A percentile compares a stretch with the other conserved stretches of the same genome.
Conservation (phyloP, 2,113 vertebrate species). For the Hippolais icterina region DNA sequence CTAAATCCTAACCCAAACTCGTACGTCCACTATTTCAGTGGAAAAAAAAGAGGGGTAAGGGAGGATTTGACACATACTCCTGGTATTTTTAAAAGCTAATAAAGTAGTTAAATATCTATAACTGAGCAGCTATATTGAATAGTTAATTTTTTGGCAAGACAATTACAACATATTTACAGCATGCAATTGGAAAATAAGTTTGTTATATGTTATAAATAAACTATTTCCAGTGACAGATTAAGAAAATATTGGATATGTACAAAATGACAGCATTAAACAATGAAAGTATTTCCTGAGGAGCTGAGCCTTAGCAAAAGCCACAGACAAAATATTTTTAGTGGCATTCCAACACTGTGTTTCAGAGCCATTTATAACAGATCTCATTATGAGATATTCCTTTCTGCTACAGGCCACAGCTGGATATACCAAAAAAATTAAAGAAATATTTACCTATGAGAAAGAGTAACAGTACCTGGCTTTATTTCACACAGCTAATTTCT, state of each 20-base stretch:
- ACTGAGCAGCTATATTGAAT: constrained; percentile 2
- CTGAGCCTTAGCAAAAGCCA: constrained; percentile 59
- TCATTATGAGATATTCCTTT: constrained; percentile 60
- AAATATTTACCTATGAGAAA: constrained; percentile 46
- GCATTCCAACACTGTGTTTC: constrained; percentile 62
- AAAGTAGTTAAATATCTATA: constrained; percentile 7
- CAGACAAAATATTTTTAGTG: constrained; percentile 69
- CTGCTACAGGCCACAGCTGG: constrained; percentile 60
- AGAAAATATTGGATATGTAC: constrained; percentile 66
- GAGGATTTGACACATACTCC: constrained; percentile 25
- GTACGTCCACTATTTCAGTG: neutral
- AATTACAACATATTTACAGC: constrained; percentile 46
- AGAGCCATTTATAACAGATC: constrained; percentile 65
- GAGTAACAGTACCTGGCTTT: constrained; percentile 55
- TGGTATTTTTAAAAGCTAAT: constrained; percentile 52
- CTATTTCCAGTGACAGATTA: constrained; percentile 58
- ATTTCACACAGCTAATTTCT: constrained; percentile 17
- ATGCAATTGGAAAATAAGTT: constrained; percentile 58
- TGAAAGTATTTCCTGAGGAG: constrained; percentile 67
- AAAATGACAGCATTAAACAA: constrained; percentile 69
- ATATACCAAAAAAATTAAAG: constrained; percentile 55
- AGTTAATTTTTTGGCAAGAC: constrained; percentile 21
- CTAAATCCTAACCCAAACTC: neutral
- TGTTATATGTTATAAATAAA: constrained; percentile 70
- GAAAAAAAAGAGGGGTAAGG: neutral